Evolutionary conservation across 2,797 vertebrate species (phyloP).

Genomic region (Mergus octosetaceus): DNA sequence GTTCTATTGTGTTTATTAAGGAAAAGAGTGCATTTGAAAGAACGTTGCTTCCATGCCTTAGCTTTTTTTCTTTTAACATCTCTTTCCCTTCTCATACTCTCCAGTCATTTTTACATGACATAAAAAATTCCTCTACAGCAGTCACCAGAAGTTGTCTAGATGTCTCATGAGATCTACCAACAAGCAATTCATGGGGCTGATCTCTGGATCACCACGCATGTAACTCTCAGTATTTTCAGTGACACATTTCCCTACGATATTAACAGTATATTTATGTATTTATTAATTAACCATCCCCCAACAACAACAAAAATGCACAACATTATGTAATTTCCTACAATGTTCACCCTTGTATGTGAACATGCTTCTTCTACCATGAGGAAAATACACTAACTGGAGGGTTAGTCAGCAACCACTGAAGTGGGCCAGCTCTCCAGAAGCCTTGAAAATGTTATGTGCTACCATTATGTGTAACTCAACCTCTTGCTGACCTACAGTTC

Average conservation of each 20-base stretch:
- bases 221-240: not conserved
- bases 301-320: not conserved
- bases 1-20: not conserved
- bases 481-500: not conserved
- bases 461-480: not conserved
- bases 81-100: not conserved
- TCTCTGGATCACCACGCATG: not conserved
- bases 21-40: not conserved
- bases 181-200: not conserved
- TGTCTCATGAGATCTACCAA: not conserved
- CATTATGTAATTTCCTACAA: not conserved
- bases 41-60: not conserved
- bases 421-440: not conserved
- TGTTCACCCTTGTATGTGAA: not conserved
- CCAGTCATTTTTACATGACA: not conserved
- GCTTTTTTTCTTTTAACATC: not conserved
- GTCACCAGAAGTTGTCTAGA: not conserved
- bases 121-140: not conserved
- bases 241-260: rapidly evolving
- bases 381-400: not conserved
- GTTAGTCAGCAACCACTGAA: not conserved
- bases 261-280: not conserved
- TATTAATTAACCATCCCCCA: not conserved
- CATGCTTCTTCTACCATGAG: rapidly evolving
- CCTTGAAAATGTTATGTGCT: rapidly evolving